Evolutionary conservation across 2,113 vertebrate species (phyloP).

Genomic region (Uropsilus gracilis): DNA sequence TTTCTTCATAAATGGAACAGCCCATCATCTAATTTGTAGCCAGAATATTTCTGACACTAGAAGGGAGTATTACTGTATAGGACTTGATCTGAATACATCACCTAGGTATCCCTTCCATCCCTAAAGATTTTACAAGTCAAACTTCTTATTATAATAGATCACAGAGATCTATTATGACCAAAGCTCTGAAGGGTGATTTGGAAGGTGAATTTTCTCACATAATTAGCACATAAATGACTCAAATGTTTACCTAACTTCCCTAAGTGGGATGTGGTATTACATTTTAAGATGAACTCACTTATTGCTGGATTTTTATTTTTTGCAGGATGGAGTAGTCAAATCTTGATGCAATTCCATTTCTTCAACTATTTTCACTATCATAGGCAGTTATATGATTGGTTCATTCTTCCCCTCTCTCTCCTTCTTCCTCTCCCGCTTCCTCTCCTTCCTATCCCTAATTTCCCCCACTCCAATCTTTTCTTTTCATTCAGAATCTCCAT

Average conservation of each 20-base stretch:
- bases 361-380: neutral
- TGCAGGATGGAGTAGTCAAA: conserved; percentile 5
- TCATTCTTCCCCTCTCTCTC: neutral
- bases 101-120: neutral
- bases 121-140: neutral
- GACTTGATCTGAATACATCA: neutral
- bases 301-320: too few species aligned
- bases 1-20: neutral
- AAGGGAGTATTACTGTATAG: neutral
- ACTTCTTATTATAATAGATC: neutral
- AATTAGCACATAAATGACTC: neutral
- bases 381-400: neutral
- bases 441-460: too few species aligned
- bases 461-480: neutral
- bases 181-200: neutral
- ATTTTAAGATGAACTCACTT: neutral
- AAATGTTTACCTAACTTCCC: neutral
- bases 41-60: neutral
- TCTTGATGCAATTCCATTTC: neutral
- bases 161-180: neutral
- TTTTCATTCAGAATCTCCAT: neutral
- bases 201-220: neutral
- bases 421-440: too few species aligned
- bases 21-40: neutral
- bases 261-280: neutral